Evolutionary conservation across 1,140 invertebrate species (phyloP).

Genomic region (Pteromalus puparum): DNA sequence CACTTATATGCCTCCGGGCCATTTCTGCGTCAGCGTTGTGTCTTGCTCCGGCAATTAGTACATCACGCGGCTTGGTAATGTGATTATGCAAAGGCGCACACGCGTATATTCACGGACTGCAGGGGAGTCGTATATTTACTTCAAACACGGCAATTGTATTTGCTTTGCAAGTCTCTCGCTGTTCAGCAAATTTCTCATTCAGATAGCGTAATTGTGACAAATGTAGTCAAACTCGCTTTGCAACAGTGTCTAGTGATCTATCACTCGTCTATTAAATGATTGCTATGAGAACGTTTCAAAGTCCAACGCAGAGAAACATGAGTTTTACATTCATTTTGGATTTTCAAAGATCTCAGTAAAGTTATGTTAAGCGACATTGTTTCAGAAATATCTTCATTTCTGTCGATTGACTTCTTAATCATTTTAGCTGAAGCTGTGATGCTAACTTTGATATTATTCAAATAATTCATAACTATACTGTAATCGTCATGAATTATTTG

Average conservation of each 20-base stretch:
- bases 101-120: background rate
- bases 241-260: background rate
- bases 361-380: too few relatives aligned
- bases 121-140: background rate
- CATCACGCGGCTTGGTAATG: background rate
- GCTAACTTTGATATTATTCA: too few relatives aligned
- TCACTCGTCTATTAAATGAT: too few relatives aligned
- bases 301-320: background rate
- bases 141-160: background rate
- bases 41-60: slow-evolving; percentile 19
- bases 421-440: too few relatives aligned
- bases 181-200: background rate
- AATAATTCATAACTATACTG: too few relatives aligned
- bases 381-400: too few relatives aligned
- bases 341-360: too few relatives aligned
- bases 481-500: background rate
- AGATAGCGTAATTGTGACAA: background rate
- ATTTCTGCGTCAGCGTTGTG: background rate
- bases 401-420: too few relatives aligned
- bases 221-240: background rate
- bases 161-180: background rate
- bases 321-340: too few relatives aligned
- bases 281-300: background rate
- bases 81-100: slow-evolving; percentile 14
- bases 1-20: background rate